Evolutionary conservation across 2,797 vertebrate species (phyloP).

Genomic region (Anomalospiza imberbis): DNA sequence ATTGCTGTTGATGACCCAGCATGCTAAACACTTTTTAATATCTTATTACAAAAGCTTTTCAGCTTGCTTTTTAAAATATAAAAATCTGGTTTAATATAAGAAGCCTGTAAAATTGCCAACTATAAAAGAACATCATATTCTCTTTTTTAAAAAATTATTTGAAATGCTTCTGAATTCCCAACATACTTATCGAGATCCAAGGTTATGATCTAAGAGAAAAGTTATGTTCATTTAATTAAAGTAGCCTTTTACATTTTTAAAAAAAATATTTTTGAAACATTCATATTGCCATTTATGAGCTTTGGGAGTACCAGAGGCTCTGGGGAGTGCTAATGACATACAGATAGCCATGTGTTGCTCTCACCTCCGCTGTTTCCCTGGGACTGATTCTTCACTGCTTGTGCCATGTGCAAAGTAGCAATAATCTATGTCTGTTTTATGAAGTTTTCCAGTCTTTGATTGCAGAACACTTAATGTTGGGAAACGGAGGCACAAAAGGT

Average conservation of each 20-base stretch:
- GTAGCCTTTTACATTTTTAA: background rate
- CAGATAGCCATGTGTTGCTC: slow-evolving; percentile 42
- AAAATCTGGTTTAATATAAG: slow-evolving; percentile 27
- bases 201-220: slow-evolving; percentile 45
- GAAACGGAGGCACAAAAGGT: background rate
- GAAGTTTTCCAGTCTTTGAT: background rate
- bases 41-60: background rate
- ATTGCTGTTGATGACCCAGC: background rate
- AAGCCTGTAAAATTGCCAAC: slow-evolving; percentile 29
- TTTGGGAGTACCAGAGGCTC: slow-evolving; percentile 24
- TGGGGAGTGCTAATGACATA: slow-evolving; percentile 1
- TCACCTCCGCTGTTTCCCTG: background rate
- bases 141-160: slow-evolving; percentile 6
- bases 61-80: background rate
- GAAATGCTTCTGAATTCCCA: slow-evolving; percentile 48
- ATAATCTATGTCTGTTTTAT: background rate
- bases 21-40: background rate
- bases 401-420: background rate
- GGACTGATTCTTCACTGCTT: background rate
- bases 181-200: slow-evolving; percentile 24
- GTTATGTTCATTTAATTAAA: slow-evolving; percentile 62
- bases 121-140: background rate
- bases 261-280: slow-evolving; percentile 2
- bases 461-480: background rate
- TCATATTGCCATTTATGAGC: slow-evolving; percentile 39